A percentile compares a stretch with the other conserved stretches of the same genome.
Evolutionary conservation across 53 echinoderm and acorn worm species (phyloP).

Genomic region (Patiria pectinifera): DNA sequence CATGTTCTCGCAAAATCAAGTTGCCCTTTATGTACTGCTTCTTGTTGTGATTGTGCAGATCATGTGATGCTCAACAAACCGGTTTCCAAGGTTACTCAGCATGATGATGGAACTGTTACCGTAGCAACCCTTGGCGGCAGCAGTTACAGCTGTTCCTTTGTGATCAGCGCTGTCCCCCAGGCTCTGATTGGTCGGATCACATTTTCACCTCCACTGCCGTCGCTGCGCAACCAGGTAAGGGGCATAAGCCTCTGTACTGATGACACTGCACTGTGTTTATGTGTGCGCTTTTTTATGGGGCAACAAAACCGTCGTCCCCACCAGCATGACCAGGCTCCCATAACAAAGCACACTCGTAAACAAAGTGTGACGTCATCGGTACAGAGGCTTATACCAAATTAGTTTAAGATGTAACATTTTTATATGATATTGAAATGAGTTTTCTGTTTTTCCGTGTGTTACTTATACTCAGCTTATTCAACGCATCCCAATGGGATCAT

Average conservation of each 20-base stretch:
- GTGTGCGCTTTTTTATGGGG: no score
- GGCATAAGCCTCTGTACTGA: no score
- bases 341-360: no score
- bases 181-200: conserved; percentile 80
- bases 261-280: no score
- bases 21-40: no score
- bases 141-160: conserved; percentile 59
- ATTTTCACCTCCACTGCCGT: conserved; percentile 76
- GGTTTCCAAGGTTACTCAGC: conserved; percentile 46
- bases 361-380: no score
- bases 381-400: no score
- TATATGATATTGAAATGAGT: not conserved
- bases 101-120: conserved; percentile 45
- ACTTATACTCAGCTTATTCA: conserved; percentile 71
- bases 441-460: not conserved
- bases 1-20: no score
- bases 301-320: no score
- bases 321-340: no score
- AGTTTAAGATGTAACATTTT: no score
- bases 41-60: not conserved
- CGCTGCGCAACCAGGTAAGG: conserved; percentile 80
- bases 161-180: conserved; percentile 79
- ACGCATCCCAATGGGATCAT: conserved; percentile 88
- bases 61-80: conserved; percentile 56
- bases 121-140: conserved; percentile 43